Evolutionary conservation across 2,113 vertebrate species (phyloP), one percentile per base, ranked within the genome.

Genomic region (Aepyceros melampus): DNA sequence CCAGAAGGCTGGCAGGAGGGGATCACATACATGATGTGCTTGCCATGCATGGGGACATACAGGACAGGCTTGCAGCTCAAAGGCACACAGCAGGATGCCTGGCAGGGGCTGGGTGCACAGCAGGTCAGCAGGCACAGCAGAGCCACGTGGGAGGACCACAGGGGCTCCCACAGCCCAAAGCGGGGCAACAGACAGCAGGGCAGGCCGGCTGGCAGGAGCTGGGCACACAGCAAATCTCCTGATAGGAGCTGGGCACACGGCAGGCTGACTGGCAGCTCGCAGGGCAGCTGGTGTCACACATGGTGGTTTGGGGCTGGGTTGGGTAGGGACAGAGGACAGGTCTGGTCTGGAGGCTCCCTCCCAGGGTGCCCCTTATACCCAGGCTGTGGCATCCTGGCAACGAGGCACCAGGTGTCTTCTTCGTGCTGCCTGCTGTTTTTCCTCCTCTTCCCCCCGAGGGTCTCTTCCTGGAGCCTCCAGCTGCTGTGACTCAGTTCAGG

Each of bases 351-450:
- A 60, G 43, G 31, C 74, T 58, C 21, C 29, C 43, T 33, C 7
- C 31, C 19, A 3, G 4, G 53, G 49, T 9, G 14, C 9, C 17
- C 40, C n/a, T n/a, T 58, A 45, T 10, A 47, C 53, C 53, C 27
- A 16, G 71, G 40, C 40, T 0, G 0, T 43, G 31, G 53, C 14
- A 0, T 47, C 71, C 71, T 25, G 21, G 71, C 71, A 15, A 0
- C 2, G 0, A 78, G 51, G 27, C 29, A 4, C 29, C 0, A 0
- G 19, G 29, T 17, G 43, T 31, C 74, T 27, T 78, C 53, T 21
- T 79, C 1, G 0, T 27, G 89, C 31, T 1, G 1, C 21, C 88
- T 47, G 17, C 7, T 60, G 21, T 49, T 29, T 19, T 27, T 56
- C 91, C 64, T 47, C 31, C 82, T 15, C 64, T 13, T 56, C 64